phyloP scores from a whole-genome alignment of 2,888 invertebrate genomes.

The Ephialtes manifestator region DNA sequence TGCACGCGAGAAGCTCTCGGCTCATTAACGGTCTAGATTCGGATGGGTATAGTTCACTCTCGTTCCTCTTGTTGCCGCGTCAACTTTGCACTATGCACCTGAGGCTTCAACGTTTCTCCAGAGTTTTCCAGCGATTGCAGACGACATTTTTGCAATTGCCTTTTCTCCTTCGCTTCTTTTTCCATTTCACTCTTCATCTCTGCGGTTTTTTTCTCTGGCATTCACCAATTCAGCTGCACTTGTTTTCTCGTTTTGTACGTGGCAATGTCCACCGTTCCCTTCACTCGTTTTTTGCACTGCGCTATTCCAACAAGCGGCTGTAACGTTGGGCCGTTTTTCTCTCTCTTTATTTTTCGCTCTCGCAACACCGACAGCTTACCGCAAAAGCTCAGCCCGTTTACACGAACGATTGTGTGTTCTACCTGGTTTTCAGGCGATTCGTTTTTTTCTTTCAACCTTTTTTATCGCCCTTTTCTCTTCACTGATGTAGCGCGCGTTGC shows the following conservation, averaged over 20 bases:
- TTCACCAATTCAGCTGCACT: conserved; percentile 12
- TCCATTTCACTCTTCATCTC: conserved; percentile 1
- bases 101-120: conserved; percentile 30
- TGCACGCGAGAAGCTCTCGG: conserved; percentile 59
- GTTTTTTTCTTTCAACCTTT: conserved; percentile 6
- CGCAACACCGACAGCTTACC: conserved; percentile 52
- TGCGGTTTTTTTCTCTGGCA: conserved; percentile 23
- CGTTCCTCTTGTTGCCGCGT: conserved; percentile 41
- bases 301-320: conserved; percentile 29
- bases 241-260: conserved; percentile 6
- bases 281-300: conserved; percentile 48
- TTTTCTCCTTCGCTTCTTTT: conserved; percentile 32
- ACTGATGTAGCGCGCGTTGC: conserved; percentile 17
- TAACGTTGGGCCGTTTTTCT: conserved; percentile 18
- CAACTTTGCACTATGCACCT: conserved; percentile 46
- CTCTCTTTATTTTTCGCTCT: conserved; percentile 32
- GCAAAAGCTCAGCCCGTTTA: conserved; percentile 55
- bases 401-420: conserved; percentile 57
- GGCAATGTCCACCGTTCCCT: conserved; percentile 21
- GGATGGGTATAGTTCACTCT: conserved; percentile 25
- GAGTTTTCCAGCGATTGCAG: conserved; percentile 52
- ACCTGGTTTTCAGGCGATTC: conserved; percentile 43
- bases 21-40: conserved; percentile 62
- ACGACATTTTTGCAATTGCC: conserved; percentile 63
- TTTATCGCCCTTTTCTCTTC: conserved; percentile 28